Percentiles rank a stretch among this genome's conserved stretches.
phyloP scores from a whole-genome alignment of 2,797 vertebrate species.

The Trachurus trachurus region DNA sequence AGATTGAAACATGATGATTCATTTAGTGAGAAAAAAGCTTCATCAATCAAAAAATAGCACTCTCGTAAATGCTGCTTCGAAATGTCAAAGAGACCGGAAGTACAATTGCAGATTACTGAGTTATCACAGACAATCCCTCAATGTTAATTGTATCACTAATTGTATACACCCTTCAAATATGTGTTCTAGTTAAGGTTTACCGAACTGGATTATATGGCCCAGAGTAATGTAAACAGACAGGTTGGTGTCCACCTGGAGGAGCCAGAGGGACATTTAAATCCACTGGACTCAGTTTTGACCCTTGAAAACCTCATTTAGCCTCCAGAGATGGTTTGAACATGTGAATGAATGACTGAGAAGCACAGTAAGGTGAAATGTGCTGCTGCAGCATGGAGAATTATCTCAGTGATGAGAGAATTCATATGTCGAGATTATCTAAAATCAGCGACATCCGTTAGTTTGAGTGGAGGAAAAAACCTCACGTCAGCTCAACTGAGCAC shows the following conservation, averaged over 20 bases:
- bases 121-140: background rate
- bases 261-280: slow-evolving; percentile 11
- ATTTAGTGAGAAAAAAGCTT: too few species aligned
- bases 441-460: background rate
- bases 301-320: background rate
- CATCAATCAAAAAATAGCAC: too few species aligned
- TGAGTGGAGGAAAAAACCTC: background rate
- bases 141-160: background rate
- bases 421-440: background rate
- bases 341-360: background rate
- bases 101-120: background rate
- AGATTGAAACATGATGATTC: too few species aligned
- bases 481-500: slow-evolving; percentile 8
- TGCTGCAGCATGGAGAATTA: background rate
- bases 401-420: background rate
- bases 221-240: background rate
- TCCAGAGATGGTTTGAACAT: too few species aligned
- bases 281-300: background rate
- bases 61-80: too few species aligned
- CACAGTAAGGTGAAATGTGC: background rate
- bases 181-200: background rate
- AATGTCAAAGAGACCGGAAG: too few species aligned
- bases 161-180: background rate
- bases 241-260: slow-evolving; percentile 36
- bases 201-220: background rate